A percentile compares a stretch with the other conserved stretches of the same genome.
These are phyloP conservation scores for Sigmodon hispidus DNA, from an alignment of 2,113 vertebrate species.

Conservation along the genomic window DNA sequence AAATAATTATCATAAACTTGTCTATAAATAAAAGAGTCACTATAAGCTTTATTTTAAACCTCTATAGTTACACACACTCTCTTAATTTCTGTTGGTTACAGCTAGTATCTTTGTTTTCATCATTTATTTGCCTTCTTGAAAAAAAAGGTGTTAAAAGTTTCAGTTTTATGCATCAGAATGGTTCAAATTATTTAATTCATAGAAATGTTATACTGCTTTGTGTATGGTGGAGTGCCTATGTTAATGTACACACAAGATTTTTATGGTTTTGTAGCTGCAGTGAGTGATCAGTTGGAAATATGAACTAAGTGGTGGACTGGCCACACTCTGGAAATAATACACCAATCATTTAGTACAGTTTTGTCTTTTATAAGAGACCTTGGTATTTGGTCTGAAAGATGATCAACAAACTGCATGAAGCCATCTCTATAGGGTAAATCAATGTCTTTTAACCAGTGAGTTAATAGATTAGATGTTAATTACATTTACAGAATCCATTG, in stretches of 20 bases:
- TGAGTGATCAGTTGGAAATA: neutral
- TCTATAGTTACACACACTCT: neutral
- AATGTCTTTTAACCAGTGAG: neutral
- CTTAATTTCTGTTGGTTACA: neutral
- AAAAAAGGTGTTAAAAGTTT: neutral
- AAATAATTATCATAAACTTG: neutral
- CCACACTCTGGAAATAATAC: neutral
- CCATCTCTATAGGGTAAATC: neutral
- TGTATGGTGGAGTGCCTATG: neutral
- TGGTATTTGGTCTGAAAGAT: neutral
- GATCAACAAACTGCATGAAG: neutral
- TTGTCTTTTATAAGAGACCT: neutral
- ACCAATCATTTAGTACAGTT: neutral
- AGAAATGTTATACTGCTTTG: neutral
- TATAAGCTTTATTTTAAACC: neutral
- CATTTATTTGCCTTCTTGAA: neutral
- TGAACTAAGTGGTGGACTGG: too few species aligned
- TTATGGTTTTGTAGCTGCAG: neutral
- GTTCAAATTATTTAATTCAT: neutral
- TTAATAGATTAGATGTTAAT: neutral
- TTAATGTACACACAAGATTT: neutral
- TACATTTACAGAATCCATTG: neutral
- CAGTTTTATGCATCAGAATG: neutral
- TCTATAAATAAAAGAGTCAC: constrained; percentile 15
- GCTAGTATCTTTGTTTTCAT: neutral